Evolutionary conservation across 2,888 invertebrate genomes (phyloP).

Genomic region (Hyppa rectilinea): DNA sequence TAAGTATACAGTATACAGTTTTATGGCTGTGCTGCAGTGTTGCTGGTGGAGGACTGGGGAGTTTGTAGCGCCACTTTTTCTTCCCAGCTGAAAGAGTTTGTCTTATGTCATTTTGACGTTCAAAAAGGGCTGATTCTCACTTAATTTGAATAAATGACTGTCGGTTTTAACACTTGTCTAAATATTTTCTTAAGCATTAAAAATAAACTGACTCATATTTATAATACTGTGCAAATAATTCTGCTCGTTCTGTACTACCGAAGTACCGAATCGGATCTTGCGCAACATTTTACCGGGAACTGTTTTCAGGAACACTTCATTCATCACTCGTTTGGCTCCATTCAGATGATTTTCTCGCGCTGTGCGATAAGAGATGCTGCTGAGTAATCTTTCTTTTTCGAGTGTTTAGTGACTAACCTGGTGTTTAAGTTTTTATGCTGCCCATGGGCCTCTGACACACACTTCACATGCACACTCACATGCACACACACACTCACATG

Average conservation of each 20-base stretch:
- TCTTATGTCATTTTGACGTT: background rate
- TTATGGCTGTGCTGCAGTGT: background rate
- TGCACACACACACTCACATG: too few species aligned
- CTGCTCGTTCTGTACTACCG: constrained; percentile 46
- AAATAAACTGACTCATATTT: constrained; percentile 41
- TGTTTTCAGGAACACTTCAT: constrained; percentile 69
- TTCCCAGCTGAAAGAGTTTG: background rate
- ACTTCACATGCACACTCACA: too few species aligned
- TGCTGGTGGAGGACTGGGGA: background rate
- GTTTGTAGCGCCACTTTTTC: background rate
- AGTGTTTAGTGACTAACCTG: too few species aligned
- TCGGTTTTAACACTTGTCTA: background rate
- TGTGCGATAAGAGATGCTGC: constrained; percentile 16
- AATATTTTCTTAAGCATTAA: constrained; percentile 6
- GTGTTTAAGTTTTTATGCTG: too few species aligned
- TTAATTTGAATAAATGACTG: background rate
- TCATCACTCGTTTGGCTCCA: constrained; percentile 70
- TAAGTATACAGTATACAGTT: background rate
- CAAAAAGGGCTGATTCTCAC: background rate
- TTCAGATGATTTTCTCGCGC: constrained; percentile 55
- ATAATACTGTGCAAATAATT: constrained; percentile 41
- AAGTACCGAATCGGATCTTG: constrained; percentile 67
- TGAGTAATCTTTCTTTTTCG: too few species aligned
- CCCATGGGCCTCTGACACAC: too few species aligned
- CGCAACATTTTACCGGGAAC: constrained; percentile 71